A percentile compares a stretch with the other conserved stretches of the same genome.
Evolutionary conservation across 30 jellyfish, hydroid and myxozoan genomes (phyloP).

Genomic region (Pelagia noctiluca): DNA sequence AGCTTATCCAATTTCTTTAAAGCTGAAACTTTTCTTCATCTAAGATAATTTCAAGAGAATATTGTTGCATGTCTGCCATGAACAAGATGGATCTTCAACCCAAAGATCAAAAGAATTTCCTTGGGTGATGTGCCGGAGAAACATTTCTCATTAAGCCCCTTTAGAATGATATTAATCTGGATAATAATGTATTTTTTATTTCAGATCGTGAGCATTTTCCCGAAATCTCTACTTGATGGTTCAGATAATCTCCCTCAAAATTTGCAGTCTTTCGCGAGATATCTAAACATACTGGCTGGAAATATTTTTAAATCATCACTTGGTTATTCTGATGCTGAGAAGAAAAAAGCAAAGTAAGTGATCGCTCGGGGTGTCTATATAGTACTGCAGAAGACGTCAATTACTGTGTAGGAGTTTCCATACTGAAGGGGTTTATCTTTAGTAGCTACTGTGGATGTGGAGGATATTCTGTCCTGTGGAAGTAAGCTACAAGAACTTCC

Average conservation of each 20-base stretch:
- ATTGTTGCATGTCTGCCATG: no score
- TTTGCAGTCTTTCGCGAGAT: constrained; percentile 76
- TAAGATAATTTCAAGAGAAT: not conserved
- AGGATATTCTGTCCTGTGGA: not conserved
- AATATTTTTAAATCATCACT: constrained; percentile 78
- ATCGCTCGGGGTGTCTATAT: not conserved
- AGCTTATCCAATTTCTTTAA: no score
- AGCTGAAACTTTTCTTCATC: not conserved
- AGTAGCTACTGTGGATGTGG: not conserved
- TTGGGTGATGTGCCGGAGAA: not conserved
- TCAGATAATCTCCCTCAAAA: constrained; percentile 74
- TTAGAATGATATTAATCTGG: not conserved
- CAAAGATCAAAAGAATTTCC: not conserved
- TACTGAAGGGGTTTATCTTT: not conserved
- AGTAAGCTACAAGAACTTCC: not conserved
- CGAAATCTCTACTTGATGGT: constrained; percentile 81
- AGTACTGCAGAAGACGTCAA: not conserved
- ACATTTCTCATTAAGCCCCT: not conserved
- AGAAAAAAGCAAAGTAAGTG: constrained; percentile 84
- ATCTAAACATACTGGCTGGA: constrained; percentile 72
- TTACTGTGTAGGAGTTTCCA: no score
- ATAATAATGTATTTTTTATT: constrained; percentile 9
- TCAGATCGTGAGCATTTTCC: constrained; percentile 73
- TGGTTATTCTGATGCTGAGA: constrained; percentile 81
- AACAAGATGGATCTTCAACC: not conserved